These are phyloP conservation scores for Myrmecophaga tridactyla DNA, from an alignment of 2,113 vertebrate genomes.

Conservation along the genomic window DNA sequence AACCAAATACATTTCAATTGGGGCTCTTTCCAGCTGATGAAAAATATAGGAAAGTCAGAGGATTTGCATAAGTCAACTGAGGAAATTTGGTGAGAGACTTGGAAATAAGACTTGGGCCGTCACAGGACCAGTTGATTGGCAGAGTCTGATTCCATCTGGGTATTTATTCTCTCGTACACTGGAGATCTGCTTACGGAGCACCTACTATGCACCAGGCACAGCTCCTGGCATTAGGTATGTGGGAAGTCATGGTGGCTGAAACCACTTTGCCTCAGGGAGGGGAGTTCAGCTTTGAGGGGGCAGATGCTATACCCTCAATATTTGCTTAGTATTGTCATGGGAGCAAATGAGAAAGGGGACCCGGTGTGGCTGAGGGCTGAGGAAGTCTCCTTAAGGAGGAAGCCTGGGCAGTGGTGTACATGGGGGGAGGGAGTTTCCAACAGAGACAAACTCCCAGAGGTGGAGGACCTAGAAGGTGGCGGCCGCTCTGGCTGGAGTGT, in stretches of 20 bases:
- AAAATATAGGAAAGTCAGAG: slow-evolving; percentile 3
- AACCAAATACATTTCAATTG: slow-evolving; percentile 41
- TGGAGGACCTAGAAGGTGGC: background rate
- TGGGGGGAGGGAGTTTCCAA: background rate
- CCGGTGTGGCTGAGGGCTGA: no score
- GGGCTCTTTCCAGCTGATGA: slow-evolving; percentile 50
- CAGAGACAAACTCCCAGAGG: background rate
- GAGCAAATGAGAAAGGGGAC: background rate
- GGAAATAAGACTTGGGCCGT: background rate
- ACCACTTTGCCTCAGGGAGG: background rate
- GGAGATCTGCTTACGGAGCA: background rate
- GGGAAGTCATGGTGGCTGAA: background rate
- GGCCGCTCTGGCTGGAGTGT: background rate
- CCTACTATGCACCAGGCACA: background rate
- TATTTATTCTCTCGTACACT: no score
- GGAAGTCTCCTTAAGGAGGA: background rate
- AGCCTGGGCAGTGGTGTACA: background rate
- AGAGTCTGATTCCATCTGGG: background rate
- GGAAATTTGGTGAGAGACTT: slow-evolving; percentile 48
- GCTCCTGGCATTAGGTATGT: background rate
- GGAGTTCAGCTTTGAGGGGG: background rate
- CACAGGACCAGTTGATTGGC: background rate
- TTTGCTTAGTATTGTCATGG: background rate
- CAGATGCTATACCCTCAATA: no score
- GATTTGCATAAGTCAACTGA: slow-evolving; percentile 61